Conservation (phyloP, 2,797 vertebrate species). For the Hirundo rustica region DNA sequence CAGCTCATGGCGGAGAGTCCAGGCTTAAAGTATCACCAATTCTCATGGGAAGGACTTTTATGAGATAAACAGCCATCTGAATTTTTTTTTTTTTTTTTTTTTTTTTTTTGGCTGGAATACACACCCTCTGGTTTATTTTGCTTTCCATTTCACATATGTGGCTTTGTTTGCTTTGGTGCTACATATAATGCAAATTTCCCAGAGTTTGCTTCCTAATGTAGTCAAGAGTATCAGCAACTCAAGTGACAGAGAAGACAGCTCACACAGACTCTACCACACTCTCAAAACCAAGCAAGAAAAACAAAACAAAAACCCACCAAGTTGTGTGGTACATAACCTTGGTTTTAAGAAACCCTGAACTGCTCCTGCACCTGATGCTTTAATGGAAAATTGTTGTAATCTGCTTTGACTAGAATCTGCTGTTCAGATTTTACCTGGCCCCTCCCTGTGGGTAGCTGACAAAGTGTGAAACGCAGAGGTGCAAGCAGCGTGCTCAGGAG, state of each 20-base stretch:
- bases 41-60: neutral
- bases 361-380: neutral
- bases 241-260: neutral
- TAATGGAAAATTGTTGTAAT: neutral
- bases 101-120: neutral
- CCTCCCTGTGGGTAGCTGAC: neutral
- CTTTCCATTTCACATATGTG: neutral
- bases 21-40: neutral
- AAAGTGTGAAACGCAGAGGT: neutral
- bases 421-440: neutral
- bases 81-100: neutral
- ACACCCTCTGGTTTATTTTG: neutral
- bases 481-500: neutral
- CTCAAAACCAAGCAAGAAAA: neutral
- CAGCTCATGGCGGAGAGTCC: neutral
- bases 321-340: neutral
- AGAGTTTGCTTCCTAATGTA: neutral
- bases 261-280: fast-evolving
- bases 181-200: neutral
- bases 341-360: neutral
- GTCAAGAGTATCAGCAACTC: neutral
- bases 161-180: neutral
- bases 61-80: neutral
- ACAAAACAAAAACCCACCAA: neutral
- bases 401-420: neutral